These are phyloP conservation scores for Nezara viridula DNA, from an alignment of 2,888 invertebrate species.

Conservation along the genomic window DNA sequence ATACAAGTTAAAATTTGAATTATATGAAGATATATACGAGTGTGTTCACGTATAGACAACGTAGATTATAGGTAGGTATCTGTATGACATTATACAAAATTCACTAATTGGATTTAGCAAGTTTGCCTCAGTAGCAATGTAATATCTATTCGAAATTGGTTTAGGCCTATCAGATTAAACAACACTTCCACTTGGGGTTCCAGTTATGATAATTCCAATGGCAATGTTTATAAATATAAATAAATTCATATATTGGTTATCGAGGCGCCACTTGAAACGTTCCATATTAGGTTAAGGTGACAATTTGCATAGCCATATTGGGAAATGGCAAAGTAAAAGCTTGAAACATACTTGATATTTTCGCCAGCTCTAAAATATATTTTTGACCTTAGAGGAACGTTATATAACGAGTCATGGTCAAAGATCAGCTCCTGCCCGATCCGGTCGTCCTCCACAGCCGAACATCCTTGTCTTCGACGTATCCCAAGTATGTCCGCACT, in stretches of 20 bases:
- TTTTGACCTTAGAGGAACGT: not conserved
- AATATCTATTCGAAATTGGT: no score
- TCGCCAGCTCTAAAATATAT: not conserved
- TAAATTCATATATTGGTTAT: not conserved
- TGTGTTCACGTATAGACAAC: no score
- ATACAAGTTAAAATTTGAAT: no score
- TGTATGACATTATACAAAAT: no score
- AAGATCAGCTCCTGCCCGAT: not conserved
- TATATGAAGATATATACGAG: no score
- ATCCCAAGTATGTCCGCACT: slow-evolving; percentile 2
- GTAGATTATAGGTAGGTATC: no score
- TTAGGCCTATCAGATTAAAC: no score
- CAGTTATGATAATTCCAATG: not conserved
- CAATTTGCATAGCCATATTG: not conserved
- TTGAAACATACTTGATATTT: not conserved
- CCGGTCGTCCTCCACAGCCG: not conserved
- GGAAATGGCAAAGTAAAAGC: slow-evolving; percentile 8
- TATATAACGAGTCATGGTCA: slow-evolving; percentile 34
- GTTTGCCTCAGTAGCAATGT: no score
- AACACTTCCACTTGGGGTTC: not conserved
- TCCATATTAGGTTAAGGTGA: slow-evolving; percentile 32
- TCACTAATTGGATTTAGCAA: no score
- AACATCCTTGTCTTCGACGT: slow-evolving; percentile 10
- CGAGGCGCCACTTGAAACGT: not conserved
- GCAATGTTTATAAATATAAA: not conserved